Percentiles rank a stretch among this genome's conserved stretches.
Conservation (phyloP, 2,888 invertebrate species). For the Hirtodrosophila duncani region DNA sequence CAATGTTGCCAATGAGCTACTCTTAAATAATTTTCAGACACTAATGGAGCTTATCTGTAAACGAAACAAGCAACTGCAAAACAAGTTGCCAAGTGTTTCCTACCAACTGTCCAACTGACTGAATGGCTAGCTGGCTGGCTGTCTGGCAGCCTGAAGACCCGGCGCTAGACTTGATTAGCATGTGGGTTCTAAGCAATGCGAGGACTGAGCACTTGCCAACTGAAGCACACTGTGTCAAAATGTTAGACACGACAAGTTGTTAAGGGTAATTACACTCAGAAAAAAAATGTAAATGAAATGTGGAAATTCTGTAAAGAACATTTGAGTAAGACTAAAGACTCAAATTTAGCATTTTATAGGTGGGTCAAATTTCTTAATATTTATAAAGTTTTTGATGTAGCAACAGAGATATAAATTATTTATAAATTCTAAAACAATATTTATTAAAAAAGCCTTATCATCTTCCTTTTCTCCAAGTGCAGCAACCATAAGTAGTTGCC, state of each 20-base stretch:
- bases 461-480: too few species aligned
- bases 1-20: constrained; percentile 39
- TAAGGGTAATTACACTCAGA: too few species aligned
- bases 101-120: constrained; percentile 26
- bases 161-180: constrained; percentile 66
- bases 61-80: constrained; percentile 75
- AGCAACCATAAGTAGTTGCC: too few species aligned
- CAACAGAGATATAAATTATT: too few species aligned
- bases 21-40: constrained; percentile 77
- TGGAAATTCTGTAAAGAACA: too few species aligned
- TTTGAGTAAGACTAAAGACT: too few species aligned
- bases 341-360: too few species aligned
- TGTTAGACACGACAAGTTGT: constrained; percentile 29
- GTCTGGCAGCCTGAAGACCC: constrained; percentile 25
- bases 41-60: constrained; percentile 78
- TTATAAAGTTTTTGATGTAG: too few species aligned
- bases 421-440: too few species aligned
- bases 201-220: neutral
- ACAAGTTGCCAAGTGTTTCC: constrained; percentile 43
- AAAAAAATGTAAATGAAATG: too few species aligned
- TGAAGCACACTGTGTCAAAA: constrained; percentile 49
- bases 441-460: too few species aligned
- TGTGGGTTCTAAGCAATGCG: constrained; percentile 46
- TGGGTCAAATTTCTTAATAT: too few species aligned
- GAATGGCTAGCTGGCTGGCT: constrained; percentile 18